Percentiles rank a stretch among this genome's conserved stretches.
phyloP scores from a whole-genome alignment of 92 coral and sea anemone species.

The Epizoanthus illoricatus region DNA sequence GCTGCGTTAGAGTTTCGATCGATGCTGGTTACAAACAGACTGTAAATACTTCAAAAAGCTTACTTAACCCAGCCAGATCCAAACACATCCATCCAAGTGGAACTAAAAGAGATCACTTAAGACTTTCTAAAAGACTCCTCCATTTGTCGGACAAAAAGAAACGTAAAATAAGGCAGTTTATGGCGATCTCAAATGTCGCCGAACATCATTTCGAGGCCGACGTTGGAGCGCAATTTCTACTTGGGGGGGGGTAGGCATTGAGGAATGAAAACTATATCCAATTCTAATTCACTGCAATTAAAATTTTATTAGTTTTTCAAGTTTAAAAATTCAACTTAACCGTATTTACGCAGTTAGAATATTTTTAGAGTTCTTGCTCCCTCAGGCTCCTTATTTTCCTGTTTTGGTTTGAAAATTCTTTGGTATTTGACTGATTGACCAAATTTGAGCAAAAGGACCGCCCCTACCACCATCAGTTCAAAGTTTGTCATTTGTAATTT shows the following conservation, averaged over 20 bases:
- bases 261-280: too few species aligned
- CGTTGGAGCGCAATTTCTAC: background rate
- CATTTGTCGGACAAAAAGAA: background rate
- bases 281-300: background rate
- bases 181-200: conserved; percentile 26
- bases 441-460: background rate
- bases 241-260: too few species aligned
- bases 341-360: too few species aligned
- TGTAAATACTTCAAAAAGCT: background rate
- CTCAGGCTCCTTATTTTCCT: background rate
- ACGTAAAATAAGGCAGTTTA: background rate
- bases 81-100: background rate
- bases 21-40: background rate
- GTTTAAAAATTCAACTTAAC: background rate
- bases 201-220: conserved; percentile 37
- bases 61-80: background rate
- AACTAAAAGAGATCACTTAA: background rate
- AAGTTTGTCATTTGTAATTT: conserved; percentile 1
- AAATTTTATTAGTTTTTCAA: background rate
- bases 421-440: too few species aligned
- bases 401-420: background rate
- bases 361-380: background rate
- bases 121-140: background rate
- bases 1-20: background rate
- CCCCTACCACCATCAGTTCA: background rate